A percentile compares a stretch with the other conserved stretches of the same genome.
phyloP scores from a whole-genome alignment of 2,113 vertebrate species.

The Barnardius zonarius region DNA sequence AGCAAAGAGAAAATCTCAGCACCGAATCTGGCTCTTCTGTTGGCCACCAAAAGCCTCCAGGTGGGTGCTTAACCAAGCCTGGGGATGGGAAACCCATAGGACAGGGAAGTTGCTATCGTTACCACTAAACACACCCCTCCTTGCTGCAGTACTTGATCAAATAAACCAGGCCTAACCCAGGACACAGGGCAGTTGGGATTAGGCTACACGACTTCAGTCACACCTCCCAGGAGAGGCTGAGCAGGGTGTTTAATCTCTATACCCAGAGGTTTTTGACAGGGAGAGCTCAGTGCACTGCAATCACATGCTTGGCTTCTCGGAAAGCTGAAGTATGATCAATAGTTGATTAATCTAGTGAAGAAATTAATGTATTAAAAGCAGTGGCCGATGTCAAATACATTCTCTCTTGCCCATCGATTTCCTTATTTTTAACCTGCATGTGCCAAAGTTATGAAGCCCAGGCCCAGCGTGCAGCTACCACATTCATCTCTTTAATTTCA shows the following conservation, averaged over 20 bases:
- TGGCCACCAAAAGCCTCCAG: neutral
- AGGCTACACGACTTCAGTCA: rapidly evolving
- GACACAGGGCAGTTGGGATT: rapidly evolving
- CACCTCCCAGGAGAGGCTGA: neutral
- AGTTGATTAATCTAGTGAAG: constrained; percentile 71
- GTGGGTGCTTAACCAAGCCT: neutral
- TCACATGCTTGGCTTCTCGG: constrained; percentile 3
- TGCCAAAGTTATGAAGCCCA: constrained; percentile 34
- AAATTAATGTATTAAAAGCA: constrained; percentile 74
- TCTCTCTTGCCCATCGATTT: constrained; percentile 65
- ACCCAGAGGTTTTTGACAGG: neutral
- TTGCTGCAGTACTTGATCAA: neutral
- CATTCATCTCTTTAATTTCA: constrained; percentile 70
- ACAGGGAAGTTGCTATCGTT: neutral
- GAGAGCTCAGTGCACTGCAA: neutral
- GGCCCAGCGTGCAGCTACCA: neutral
- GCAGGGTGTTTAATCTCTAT: neutral
- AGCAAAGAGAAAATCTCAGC: neutral
- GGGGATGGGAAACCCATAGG: neutral
- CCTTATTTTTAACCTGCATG: constrained; percentile 39
- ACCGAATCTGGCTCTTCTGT: rapidly evolving
- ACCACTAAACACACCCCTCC: neutral
- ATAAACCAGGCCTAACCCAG: neutral
- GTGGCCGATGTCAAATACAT: constrained; percentile 68
- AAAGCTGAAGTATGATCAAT: constrained; percentile 67